Conservation (phyloP, 35 echinoderm and acorn worm genomes). For the Patiria miniata region DNA sequence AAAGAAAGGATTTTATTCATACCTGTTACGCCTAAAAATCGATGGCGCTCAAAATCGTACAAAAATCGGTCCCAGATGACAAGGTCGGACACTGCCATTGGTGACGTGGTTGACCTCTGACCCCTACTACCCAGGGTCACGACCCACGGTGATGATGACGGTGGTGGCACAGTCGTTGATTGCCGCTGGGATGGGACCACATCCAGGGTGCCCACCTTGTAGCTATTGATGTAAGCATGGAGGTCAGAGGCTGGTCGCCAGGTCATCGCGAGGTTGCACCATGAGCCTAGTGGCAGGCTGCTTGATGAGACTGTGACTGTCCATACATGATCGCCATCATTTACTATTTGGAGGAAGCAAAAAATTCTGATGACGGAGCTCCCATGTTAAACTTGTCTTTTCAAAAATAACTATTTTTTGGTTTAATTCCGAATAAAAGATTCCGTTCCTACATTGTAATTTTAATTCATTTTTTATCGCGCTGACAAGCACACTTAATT, state of each 20-base stretch:
- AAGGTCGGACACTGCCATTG: constrained; percentile 45
- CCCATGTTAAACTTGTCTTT: neutral
- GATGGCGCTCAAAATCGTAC: constrained; percentile 60
- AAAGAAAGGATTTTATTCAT: neutral
- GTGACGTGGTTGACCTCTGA: neutral
- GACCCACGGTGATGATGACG: neutral
- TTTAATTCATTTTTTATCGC: too few species aligned
- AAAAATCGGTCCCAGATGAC: constrained; percentile 63
- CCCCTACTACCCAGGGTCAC: constrained; percentile 1
- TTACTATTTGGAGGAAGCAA: neutral
- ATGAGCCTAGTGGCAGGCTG: neutral
- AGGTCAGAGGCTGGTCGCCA: constrained; percentile 27
- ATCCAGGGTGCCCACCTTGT: neutral
- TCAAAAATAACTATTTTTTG: too few species aligned
- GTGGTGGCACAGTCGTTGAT: neutral
- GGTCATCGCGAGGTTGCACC: constrained; percentile 24
- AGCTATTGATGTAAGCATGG: constrained; percentile 32
- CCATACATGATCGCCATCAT: neutral
- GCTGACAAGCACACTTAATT: too few species aligned
- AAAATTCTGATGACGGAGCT: neutral
- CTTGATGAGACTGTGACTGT: neutral
- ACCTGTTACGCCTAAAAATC: constrained; percentile 67
- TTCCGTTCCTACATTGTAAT: too few species aligned
- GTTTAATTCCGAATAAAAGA: too few species aligned
- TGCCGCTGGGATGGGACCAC: too few species aligned